phyloP scores from a whole-genome alignment of 1,140 invertebrate genomes.

The Drosophila littoralis region DNA sequence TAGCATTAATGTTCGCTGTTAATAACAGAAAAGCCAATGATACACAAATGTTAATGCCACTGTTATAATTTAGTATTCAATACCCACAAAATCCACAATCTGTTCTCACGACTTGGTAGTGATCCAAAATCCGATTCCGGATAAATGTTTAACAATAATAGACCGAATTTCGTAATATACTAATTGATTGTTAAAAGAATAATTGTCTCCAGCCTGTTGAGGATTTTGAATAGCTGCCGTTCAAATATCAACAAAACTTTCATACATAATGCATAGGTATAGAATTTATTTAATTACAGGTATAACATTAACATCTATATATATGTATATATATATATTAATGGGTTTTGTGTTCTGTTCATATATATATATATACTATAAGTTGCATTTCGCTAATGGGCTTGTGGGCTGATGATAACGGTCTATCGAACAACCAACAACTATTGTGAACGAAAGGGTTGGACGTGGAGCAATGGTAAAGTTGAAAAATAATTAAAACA shows the following conservation, averaged over 20 bases:
- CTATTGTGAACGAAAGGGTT: slow-evolving; percentile 28
- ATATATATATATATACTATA: slow-evolving; percentile 50
- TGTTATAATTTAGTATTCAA: no score
- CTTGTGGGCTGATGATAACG: slow-evolving; percentile 54
- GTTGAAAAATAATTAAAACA: slow-evolving; percentile 31
- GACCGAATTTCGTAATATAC: no score
- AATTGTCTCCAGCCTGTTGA: no score
- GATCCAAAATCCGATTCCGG: no score
- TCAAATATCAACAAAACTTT: slow-evolving; percentile 12
- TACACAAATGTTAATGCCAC: no score
- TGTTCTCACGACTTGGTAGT: no score
- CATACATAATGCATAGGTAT: slow-evolving; percentile 68
- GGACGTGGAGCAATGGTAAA: slow-evolving; percentile 10
- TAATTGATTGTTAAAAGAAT: no score
- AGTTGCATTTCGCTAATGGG: slow-evolving; percentile 74
- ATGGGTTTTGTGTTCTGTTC: slow-evolving; percentile 25
- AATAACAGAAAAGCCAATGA: slow-evolving; percentile 2
- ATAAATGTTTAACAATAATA: no score
- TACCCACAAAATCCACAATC: no score
- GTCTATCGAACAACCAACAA: slow-evolving; percentile 47
- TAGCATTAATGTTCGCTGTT: not conserved
- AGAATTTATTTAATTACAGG: slow-evolving; percentile 81
- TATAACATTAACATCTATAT: slow-evolving; percentile 83
- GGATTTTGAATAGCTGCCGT: not conserved
- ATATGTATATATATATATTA: slow-evolving; percentile 63